These are phyloP conservation scores for Anastrepha obliqua DNA, from an alignment of 1,140 invertebrate genomes.

Conservation along the genomic window DNA sequence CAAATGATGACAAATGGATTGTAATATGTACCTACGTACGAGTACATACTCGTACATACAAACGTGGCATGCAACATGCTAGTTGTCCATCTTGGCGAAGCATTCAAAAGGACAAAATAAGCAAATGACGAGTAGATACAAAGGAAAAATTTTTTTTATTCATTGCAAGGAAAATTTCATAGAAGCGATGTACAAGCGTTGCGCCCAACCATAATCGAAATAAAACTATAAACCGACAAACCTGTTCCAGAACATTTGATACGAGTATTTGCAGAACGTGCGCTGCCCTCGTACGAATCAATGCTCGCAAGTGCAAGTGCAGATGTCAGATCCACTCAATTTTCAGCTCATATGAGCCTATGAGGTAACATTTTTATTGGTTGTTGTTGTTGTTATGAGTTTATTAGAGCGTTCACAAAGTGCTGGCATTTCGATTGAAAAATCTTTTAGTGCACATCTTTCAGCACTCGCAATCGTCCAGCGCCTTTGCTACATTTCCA, in stretches of 20 bases:
- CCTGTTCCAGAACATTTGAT: too few relatives aligned
- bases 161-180: neutral
- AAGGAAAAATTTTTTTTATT: neutral
- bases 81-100: neutral
- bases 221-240: too few relatives aligned
- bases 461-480: neutral
- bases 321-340: too few relatives aligned
- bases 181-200: neutral
- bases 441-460: neutral
- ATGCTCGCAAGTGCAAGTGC: too few relatives aligned
- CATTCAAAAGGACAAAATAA: neutral
- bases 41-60: neutral
- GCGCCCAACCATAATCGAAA: too few relatives aligned
- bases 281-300: too few relatives aligned
- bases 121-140: neutral
- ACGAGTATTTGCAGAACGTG: too few relatives aligned
- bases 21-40: neutral
- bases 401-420: neutral
- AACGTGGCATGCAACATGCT: neutral
- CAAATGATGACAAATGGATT: slow-evolving; percentile 38
- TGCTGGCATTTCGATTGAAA: neutral
- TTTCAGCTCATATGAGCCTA: too few relatives aligned
- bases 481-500: neutral
- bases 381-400: neutral
- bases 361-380: too few relatives aligned